phyloP scores from a whole-genome alignment of 2,113 vertebrate genomes.

The Porphyrio hochstetteri region DNA sequence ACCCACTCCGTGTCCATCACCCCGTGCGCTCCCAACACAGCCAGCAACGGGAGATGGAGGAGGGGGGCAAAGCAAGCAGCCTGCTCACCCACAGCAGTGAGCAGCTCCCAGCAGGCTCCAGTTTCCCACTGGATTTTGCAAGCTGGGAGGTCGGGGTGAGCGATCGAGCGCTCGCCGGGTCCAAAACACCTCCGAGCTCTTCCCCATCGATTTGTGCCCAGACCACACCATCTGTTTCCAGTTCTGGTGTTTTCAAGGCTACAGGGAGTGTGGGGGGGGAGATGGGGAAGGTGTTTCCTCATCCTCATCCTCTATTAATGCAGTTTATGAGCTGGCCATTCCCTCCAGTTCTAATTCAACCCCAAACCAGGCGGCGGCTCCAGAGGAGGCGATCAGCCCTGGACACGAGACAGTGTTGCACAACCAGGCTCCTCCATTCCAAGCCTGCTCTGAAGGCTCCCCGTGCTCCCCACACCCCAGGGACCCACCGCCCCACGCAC shows the following conservation, averaged over 20 bases:
- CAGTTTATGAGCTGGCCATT: not conserved
- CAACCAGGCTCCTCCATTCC: conserved; percentile 4
- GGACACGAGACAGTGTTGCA: not conserved
- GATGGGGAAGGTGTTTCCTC: not conserved
- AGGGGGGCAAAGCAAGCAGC: not conserved
- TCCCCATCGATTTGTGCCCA: rapidly evolving
- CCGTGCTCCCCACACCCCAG: not conserved
- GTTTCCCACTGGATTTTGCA: not conserved
- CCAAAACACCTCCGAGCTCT: rapidly evolving
- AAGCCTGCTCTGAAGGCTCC: not conserved
- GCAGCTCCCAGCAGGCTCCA: not conserved
- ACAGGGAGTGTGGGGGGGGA: too few species aligned
- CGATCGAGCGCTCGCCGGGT: rapidly evolving
- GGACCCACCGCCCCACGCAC: not conserved
- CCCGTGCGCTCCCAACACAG: not conserved
- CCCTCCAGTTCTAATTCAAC: not conserved
- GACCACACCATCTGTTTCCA: not conserved
- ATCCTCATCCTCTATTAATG: not conserved
- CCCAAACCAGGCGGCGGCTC: not conserved
- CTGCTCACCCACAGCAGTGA: not conserved
- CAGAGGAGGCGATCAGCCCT: not conserved
- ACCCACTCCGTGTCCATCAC: rapidly evolving
- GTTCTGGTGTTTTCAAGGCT: not conserved
- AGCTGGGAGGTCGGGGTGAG: not conserved
- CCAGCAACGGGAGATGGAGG: rapidly evolving